A percentile compares a stretch with the other conserved stretches of the same genome.
phyloP scores from a whole-genome alignment of 2,113 vertebrate species.

The Athene cunicularia region DNA sequence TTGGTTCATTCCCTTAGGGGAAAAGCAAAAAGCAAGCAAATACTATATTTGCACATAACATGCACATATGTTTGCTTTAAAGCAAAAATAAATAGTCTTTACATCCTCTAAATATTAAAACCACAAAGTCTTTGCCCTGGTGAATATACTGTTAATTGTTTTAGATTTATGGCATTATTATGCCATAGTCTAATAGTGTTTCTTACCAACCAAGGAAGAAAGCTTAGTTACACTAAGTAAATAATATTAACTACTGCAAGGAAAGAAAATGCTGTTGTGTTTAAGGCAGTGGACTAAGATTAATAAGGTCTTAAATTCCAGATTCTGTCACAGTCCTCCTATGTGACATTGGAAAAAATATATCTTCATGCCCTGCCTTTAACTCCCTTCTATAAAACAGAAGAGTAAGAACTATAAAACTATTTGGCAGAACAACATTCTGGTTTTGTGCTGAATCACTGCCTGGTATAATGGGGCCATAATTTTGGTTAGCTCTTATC shows the following conservation, averaged over 20 bases:
- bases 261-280: neutral
- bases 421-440: neutral
- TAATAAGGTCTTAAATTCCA: constrained; percentile 29
- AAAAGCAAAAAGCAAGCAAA: constrained; percentile 12
- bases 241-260: constrained; percentile 12
- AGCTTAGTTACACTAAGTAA: constrained; percentile 9
- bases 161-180: constrained; percentile 14
- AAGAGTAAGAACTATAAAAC: neutral
- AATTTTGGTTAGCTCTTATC: neutral
- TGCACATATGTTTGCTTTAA: neutral
- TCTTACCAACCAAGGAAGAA: neutral
- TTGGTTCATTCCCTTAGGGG: constrained; percentile 5
- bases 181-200: neutral
- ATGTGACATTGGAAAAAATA: neutral
- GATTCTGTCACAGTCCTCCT: neutral
- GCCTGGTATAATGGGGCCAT: neutral
- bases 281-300: neutral
- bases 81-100: constrained; percentile 17
- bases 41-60: neutral
- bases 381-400: neutral
- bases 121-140: neutral
- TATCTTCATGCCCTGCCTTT: neutral
- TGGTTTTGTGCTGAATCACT: constrained; percentile 18
- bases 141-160: constrained; percentile 21
- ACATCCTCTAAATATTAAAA: neutral